Evolutionary conservation across 2,113 vertebrate species (phyloP).

Genomic region (Apaloderma vittatum): DNA sequence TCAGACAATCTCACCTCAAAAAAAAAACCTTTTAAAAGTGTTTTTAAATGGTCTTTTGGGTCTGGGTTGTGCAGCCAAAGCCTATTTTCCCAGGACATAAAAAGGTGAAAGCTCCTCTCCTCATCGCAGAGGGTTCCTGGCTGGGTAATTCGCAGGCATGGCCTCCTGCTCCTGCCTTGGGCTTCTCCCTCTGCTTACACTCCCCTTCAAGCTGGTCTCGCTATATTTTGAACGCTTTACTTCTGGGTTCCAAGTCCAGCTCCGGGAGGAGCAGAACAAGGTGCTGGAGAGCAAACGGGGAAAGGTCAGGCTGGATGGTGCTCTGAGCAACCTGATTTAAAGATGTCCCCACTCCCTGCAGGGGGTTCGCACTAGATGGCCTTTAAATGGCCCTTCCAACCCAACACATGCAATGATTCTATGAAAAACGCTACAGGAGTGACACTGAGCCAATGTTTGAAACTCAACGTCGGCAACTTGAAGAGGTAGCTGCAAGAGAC

Average conservation of each 20-base stretch:
- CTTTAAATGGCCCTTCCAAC: no score
- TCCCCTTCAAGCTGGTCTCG: slow-evolving; percentile 5
- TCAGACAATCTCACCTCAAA: slow-evolving; percentile 58
- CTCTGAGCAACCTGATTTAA: no score
- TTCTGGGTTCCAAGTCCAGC: not conserved
- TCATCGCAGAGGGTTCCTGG: not conserved
- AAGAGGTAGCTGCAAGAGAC: slow-evolving; percentile 87
- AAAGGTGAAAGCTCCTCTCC: not conserved
- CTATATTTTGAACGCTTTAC: slow-evolving; percentile 83
- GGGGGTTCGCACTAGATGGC: no score
- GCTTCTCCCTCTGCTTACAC: not conserved
- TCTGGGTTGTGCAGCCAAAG: not conserved
- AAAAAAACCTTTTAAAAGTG: slow-evolving; percentile 12
- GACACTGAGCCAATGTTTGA: slow-evolving; percentile 87
- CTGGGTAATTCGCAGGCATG: accelerated
- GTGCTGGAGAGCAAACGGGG: slow-evolving; percentile 75
- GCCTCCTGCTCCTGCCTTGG: not conserved
- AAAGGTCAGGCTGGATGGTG: not conserved
- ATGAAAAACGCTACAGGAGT: slow-evolving; percentile 71
- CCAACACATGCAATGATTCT: no score
- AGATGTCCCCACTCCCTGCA: no score
- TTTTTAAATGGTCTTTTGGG: slow-evolving; percentile 17
- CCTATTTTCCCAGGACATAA: not conserved
- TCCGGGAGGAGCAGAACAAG: slow-evolving; percentile 62
- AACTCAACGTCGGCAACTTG: slow-evolving; percentile 83